Evolutionary conservation across 2,888 invertebrate species (phyloP), one percentile per base, ranked within the genome.

Genomic region (Polymixis lichenea): DNA sequence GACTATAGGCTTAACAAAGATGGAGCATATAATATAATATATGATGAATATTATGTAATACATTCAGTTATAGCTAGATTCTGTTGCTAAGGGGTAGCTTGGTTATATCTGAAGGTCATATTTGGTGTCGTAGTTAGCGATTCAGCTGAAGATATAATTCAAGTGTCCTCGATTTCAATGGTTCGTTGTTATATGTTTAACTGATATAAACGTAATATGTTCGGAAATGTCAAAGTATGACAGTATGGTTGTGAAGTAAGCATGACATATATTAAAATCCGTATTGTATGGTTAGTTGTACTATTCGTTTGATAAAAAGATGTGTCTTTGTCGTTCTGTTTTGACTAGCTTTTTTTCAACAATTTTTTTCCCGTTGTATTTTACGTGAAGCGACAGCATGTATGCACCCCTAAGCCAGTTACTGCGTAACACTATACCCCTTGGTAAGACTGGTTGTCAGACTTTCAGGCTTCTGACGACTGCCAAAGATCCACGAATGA

Each of bases 1-100:
- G 82, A 77, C 72, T 71, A 76, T 69, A 28, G 64, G 74, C 72
- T 81, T 73, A 75, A 77, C 81, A 86, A 68, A 71, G 70, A 78
- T 71, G 72, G 49, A 60, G 65, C 17, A 49, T 74, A 69, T 65
- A 71, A 73, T 76, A 58, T 85, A 56, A 67, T 62, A 80, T 83
- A 46, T 51, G 55, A 64, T 68, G 71, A 77, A 77, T 67, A 77
- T 80, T 80, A 79, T 78, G 53, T 80, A 72, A 80, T 65, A 80
- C 73, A 73, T 72, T 53, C 32, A 58, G 46, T 75, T 49, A 43
- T 28, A 67, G 43, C 25, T 28, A 28, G 53, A 32, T 73, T 61
- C n/a, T 67, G 66, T 78, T 49, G 64, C 74, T 32, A 51, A 25
- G 43, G 46, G 72, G 22, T 32, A 46, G 60, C 17, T 72, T 56